Base-by-base conservation (phyloP, 2,888 invertebrate species). In the Tinea pellionella region DNA sequence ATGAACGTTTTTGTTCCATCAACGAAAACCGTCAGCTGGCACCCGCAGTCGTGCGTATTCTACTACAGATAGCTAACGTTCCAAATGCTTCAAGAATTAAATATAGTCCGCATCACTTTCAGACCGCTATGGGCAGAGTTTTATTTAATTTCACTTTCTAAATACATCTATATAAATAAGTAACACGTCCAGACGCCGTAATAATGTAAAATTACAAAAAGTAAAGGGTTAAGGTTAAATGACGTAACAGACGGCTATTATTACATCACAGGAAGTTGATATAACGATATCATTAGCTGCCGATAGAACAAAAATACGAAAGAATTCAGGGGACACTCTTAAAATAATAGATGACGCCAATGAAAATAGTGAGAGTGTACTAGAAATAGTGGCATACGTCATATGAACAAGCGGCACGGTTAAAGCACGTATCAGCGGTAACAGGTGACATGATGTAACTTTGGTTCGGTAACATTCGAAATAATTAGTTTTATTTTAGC, bases 21-120 rank as follows among this genome's bases (percentile, higher is more conserved):
- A 37, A 37, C 37, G 37, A 37, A 37, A 37, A 37, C 37, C 37
- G 37, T 37, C 37, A 47, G 53, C 24, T 53, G 53, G 53, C 53
- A 53, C 18, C 18, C 75, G 67, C 75, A 81, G 75, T 78, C 78
- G 76, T 78, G 80, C 72, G 72, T 73, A 75, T 74, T 73, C 70
- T 69, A 76, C 80, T 75, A 85, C 86, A 85, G 81, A 78, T 70
- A 64, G 67, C 74, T 80, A 78, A 81, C 83, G 83, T 78, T 68
- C 65, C 65, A 69, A 72, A 72, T 71, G 72, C 74, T 72, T 71
- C 72, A 71, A 69, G 75, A 80, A 77, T 79, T 82, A 82, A 81
- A 84, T 76, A 77, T 77, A 76, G 77, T 73, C 62, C 68, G 68
- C 68, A 66, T 74, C 72, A 73, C 73, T 75, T 57, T 70, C 74